Evolutionary conservation across 2,888 invertebrate genomes (phyloP), one percentile per base, ranked within the genome.

Genomic region (Mythimna pallens): DNA sequence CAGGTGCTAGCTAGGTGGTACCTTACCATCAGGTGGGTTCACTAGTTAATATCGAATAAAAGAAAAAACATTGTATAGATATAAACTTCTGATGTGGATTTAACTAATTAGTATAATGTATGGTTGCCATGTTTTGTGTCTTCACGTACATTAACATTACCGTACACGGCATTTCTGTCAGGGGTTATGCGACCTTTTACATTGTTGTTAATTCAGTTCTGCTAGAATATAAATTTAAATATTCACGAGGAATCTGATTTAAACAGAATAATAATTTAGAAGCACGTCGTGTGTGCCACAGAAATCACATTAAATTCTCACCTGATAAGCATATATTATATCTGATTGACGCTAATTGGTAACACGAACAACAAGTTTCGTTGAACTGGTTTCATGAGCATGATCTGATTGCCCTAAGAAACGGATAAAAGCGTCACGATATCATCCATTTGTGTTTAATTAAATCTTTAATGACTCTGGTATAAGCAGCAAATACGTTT

Each of bases 211-310:
- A 87, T 82, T 83, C 76, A 55, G 40, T 22, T 65, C 62, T 69
- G 62, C 57, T 81, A 86, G 78, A 84, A 87, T 83, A 87, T 80
- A 66, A 81, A 80, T 85, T 89, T 71, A 87, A 85, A 86, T 86
- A 86, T 88, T 87, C 80, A 86, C 81, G 76, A 85, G 78, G 80
- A 72, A 76, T 85, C 82, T 77, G 71, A 82, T 84, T 77, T 76
- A 81, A 80, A 82, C 79, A 70, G 59, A 70, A 81, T 78, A 76
- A 72, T 70, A 81, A 77, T 80, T 84, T 74, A 68, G 67, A 57
- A 71, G 43, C 73, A 14, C 64, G 63, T 67, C 61, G 40, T 71
- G 40, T 74, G 58, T 70, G 50, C 77, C 52, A 67, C 55, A 82
- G 77, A 77, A 77, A 81, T 81, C 73, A 76, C 65, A 77, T 84